Evolutionary conservation across 2,888 invertebrate genomes (phyloP), one percentile per base, ranked within the genome.

Genomic region (Apodemia mormo): DNA sequence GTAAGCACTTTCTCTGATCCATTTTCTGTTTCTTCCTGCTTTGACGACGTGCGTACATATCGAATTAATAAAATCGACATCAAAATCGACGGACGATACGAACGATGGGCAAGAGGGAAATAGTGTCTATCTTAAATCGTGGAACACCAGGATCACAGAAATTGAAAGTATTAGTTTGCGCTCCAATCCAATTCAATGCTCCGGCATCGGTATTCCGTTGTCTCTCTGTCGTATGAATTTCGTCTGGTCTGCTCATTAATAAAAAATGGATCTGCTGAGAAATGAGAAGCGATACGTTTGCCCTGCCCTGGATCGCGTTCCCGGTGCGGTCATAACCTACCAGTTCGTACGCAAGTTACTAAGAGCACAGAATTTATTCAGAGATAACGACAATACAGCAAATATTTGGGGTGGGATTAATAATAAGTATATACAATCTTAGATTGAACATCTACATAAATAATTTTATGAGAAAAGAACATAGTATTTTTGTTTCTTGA

Each of bases 251-350:
- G 22, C 22, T 22, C 22, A 22, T 22, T 22, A 22, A 22, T 22
- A 22, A 22, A 22, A 22, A 22, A 22, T 22, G 22, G 22, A 22
- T 22, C 22, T 22, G 22, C 22, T 22, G 0, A 22, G 22, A 22
- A 22, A 22, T 22, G 22, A 22, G 22, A 22, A 22, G 22, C 22
- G 22, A 22, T 22, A 22, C 22, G 22, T 22, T 22, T 22, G 22
- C 22, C 0, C 22, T 22, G 22, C 22, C 22, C 22, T 22, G 22
- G 22, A 61, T n/a, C 14, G 33, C 61, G 30, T 61, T 61, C 61
- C 33, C 61, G 61, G 33, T 61, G 61, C 61, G 61, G 61, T 61
- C 61, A 61, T 33, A 61, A 37, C 37, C 61, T 61, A 37, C 61
- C 61, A 3, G n/a, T 33, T 61, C 14, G 33, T 33, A 33, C 61